These are phyloP conservation scores for Brachionus koreanus DNA, from an alignment of 1,140 invertebrate species.

Conservation along the genomic window DNA sequence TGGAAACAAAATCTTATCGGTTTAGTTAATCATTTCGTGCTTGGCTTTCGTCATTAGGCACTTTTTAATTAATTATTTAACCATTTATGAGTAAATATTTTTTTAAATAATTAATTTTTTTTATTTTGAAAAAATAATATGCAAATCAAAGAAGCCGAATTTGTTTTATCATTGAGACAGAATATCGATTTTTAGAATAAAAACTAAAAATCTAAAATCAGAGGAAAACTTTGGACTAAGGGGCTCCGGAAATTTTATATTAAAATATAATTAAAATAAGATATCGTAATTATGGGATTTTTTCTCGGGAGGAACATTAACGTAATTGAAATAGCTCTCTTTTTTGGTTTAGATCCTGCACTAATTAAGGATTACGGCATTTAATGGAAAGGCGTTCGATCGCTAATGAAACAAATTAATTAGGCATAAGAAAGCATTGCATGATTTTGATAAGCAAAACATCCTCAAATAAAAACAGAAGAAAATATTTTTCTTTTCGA, in stretches of 20 bases:
- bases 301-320: background rate
- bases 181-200: background rate
- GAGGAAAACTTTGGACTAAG: background rate
- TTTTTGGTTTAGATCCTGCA: background rate
- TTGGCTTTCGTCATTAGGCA: background rate
- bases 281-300: background rate
- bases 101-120: background rate
- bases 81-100: background rate
- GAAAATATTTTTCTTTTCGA: background rate
- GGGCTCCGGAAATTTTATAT: background rate
- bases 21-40: background rate
- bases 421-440: background rate
- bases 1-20: background rate
- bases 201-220: background rate
- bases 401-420: background rate
- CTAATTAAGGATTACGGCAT: background rate
- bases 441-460: background rate
- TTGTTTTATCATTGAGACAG: background rate
- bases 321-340: background rate
- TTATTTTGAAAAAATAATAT: background rate
- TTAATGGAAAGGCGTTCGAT: background rate
- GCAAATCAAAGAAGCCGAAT: background rate
- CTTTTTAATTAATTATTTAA: background rate
- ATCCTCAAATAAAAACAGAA: background rate
- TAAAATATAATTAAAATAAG: too few relatives aligned